phyloP scores from a whole-genome alignment of 2,888 invertebrate species.

The Pyrrhopygopsis socrates region DNA sequence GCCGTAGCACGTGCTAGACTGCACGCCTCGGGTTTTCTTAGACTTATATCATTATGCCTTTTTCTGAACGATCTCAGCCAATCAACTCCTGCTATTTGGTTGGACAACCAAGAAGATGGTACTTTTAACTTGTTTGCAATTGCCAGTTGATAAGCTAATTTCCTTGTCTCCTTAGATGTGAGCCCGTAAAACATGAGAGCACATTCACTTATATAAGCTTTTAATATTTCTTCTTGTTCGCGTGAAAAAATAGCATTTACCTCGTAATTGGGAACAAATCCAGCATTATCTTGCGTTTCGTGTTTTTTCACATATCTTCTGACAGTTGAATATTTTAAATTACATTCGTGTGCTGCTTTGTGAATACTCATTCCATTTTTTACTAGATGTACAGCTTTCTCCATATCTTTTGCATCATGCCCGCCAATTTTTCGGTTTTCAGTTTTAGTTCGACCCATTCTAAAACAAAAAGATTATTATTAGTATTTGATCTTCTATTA shows the following conservation, averaged over 20 bases:
- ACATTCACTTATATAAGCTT: not conserved
- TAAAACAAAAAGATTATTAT: no score
- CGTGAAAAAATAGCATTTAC: not conserved
- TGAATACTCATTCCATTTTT: no score
- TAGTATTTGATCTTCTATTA: no score
- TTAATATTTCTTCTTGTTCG: not conserved
- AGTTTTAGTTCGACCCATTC: no score
- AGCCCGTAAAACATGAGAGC: not conserved
- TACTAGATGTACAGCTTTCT: no score
- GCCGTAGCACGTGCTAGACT: slow-evolving; percentile 52
- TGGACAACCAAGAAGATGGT: not conserved
- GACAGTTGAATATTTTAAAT: no score
- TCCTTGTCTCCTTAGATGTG: not conserved
- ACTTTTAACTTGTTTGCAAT: not conserved
- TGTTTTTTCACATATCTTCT: no score
- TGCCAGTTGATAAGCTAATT: not conserved
- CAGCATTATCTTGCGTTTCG: no score
- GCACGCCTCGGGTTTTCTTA: slow-evolving; percentile 63
- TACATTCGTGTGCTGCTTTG: no score
- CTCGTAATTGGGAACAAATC: no score
- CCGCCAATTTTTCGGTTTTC: no score
- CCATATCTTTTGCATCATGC: no score
- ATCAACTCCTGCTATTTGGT: slow-evolving; percentile 25
- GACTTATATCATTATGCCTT: not conserved
- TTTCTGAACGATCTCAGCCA: slow-evolving; percentile 64